These are phyloP conservation scores for Papilio helenus DNA, from an alignment of 1,140 invertebrate species.

Conservation along the genomic window DNA sequence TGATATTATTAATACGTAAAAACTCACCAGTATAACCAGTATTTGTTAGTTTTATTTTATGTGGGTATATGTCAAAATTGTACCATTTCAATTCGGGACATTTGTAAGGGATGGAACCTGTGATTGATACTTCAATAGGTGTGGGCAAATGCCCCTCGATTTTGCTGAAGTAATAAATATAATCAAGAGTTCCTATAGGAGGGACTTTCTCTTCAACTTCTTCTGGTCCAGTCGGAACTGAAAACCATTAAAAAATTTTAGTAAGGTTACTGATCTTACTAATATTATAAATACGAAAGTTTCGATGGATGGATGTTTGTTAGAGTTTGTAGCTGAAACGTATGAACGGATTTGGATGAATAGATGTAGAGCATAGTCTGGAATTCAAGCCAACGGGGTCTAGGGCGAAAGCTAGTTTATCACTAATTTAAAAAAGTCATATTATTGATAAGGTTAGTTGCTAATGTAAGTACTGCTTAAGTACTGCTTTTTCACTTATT, in stretches of 20 bases:
- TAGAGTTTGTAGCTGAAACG: no score
- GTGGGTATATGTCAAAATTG: conserved; percentile 82
- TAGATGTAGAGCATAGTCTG: no score
- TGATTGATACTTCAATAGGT: conserved; percentile 84
- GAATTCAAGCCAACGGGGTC: no score
- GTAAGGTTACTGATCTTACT: neutral
- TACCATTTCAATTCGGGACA: conserved; percentile 82
- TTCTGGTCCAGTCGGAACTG: neutral
- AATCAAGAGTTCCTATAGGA: conserved; percentile 63
- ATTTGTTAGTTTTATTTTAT: conserved; percentile 85
- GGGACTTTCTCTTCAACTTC: conserved; percentile 47
- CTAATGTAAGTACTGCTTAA: no score
- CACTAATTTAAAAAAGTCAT: no score
- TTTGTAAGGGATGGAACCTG: conserved; percentile 69
- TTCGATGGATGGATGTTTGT: no score
- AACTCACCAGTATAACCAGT: conserved; percentile 84
- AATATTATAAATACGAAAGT: no score
- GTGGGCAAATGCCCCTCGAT: conserved; percentile 71
- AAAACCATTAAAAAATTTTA: neutral
- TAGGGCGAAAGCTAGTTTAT: no score
- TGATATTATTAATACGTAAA: neutral
- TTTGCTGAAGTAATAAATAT: conserved; percentile 63
- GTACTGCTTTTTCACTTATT: neutral
- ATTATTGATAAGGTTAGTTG: no score
- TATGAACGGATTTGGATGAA: no score